phyloP scores from a whole-genome alignment of 2,113 vertebrate genomes.

The Anser cygnoides region DNA sequence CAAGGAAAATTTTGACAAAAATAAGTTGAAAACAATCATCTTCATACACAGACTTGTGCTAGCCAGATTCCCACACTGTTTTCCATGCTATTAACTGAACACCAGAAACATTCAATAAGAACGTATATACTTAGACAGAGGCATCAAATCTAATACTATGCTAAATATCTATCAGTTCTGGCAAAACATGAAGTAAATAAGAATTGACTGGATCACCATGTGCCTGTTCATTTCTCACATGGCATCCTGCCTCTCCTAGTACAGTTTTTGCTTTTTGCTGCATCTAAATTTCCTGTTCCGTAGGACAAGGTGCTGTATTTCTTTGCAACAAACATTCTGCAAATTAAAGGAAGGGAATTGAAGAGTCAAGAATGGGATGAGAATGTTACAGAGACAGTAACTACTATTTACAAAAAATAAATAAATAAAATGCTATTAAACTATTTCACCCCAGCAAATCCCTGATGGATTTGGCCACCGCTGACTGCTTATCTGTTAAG shows the following conservation, averaged over 20 bases:
- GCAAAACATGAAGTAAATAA: conserved; percentile 7
- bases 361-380: conserved; percentile 47
- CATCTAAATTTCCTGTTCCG: conserved; percentile 20
- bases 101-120: not conserved
- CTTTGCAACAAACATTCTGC: not conserved
- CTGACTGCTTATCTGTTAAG: conserved; percentile 62
- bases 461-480: conserved; percentile 39
- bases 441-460: conserved; percentile 55
- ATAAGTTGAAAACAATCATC: not conserved
- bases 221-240: not conserved
- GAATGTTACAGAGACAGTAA: conserved; percentile 17
- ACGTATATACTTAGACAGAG: not conserved
- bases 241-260: not conserved
- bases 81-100: not conserved
- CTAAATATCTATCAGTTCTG: conserved; percentile 27
- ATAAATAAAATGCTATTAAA: conserved; percentile 62
- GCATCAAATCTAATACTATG: conserved; percentile 38
- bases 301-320: not conserved
- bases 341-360: conserved; percentile 9
- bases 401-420: conserved; percentile 36
- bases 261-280: not conserved
- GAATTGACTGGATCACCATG: not conserved
- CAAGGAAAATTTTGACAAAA: not conserved
- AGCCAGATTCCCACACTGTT: not conserved
- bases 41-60: not conserved